These are phyloP conservation scores for Leptinotarsa tumamoca DNA, from an alignment of 2,888 invertebrate species.

Conservation along the genomic window DNA sequence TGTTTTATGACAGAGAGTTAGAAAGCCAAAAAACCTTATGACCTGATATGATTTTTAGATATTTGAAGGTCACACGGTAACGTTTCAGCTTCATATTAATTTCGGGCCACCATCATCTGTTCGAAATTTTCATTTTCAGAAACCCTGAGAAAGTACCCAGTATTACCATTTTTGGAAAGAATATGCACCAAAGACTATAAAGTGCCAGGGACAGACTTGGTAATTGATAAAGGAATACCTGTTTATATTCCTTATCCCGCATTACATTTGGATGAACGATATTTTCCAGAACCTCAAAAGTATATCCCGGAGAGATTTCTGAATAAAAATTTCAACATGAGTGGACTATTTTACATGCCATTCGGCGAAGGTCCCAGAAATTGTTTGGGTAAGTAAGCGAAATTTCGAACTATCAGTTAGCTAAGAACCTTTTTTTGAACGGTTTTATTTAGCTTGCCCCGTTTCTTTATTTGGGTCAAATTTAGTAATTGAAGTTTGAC, in stretches of 20 bases:
- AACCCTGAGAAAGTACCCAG: slow-evolving; percentile 65
- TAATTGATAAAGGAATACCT: slow-evolving; percentile 60
- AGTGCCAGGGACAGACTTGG: slow-evolving; percentile 52
- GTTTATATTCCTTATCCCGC: slow-evolving; percentile 57
- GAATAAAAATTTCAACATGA: slow-evolving; percentile 44
- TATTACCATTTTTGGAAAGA: slow-evolving; percentile 59
- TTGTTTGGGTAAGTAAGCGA: slow-evolving; percentile 57
- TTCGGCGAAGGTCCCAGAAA: slow-evolving; percentile 56
- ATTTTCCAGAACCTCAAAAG: slow-evolving; percentile 55
- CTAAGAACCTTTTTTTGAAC: no score
- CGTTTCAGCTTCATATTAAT: no score
- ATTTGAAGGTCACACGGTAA: no score
- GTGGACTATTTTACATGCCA: slow-evolving; percentile 53
- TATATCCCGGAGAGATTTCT: slow-evolving; percentile 56
- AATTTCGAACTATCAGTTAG: no score
- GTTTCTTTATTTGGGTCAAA: no score
- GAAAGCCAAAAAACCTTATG: no score
- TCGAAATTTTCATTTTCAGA: slow-evolving; percentile 54
- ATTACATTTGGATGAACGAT: slow-evolving; percentile 55
- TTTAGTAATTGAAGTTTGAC: no score
- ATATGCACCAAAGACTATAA: slow-evolving; percentile 55
- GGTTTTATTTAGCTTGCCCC: no score
- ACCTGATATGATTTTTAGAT: no score
- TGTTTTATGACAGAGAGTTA: no score
- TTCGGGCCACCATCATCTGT: no score